A percentile compares a stretch with the other conserved stretches of the same genome.
Evolutionary conservation across 1,140 invertebrate species (phyloP).

Genomic region (Pseudomyrmex concolor): DNA sequence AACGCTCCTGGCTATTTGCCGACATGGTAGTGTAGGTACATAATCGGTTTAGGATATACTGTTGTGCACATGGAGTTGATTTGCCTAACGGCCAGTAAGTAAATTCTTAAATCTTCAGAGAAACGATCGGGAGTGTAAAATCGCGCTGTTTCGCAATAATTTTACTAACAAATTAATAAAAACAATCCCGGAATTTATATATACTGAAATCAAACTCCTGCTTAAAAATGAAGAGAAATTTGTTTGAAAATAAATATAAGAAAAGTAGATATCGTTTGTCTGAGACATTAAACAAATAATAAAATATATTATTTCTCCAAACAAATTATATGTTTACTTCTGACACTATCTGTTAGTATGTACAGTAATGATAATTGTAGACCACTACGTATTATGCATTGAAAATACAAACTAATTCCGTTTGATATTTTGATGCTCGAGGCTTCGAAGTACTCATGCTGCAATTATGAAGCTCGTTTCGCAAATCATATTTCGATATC

Average conservation of each 20-base stretch:
- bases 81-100: slow-evolving; percentile 11
- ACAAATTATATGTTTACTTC: no score
- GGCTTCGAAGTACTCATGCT: slow-evolving; percentile 19
- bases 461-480: slow-evolving; percentile 38
- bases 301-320: no score
- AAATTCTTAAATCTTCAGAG: slow-evolving; percentile 21
- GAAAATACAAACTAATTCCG: slow-evolving; percentile 12
- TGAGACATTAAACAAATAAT: slow-evolving; percentile 22
- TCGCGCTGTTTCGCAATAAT: neutral
- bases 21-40: slow-evolving; percentile 35
- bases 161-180: neutral
- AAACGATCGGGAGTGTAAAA: neutral
- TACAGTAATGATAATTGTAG: neutral
- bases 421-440: slow-evolving; percentile 13
- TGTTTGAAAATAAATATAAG: slow-evolving; percentile 24
- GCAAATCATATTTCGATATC: slow-evolving; percentile 23
- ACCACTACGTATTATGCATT: neutral
- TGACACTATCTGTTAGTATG: neutral
- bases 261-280: neutral
- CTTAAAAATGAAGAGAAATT: neutral
- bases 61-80: neutral
- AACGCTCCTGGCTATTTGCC: slow-evolving; percentile 32
- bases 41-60: slow-evolving; percentile 44
- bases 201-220: neutral
- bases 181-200: neutral